Evolutionary conservation across 2,888 invertebrate genomes (phyloP), one percentile per base, ranked within the genome.

Genomic region (Cataglyphis livida): DNA sequence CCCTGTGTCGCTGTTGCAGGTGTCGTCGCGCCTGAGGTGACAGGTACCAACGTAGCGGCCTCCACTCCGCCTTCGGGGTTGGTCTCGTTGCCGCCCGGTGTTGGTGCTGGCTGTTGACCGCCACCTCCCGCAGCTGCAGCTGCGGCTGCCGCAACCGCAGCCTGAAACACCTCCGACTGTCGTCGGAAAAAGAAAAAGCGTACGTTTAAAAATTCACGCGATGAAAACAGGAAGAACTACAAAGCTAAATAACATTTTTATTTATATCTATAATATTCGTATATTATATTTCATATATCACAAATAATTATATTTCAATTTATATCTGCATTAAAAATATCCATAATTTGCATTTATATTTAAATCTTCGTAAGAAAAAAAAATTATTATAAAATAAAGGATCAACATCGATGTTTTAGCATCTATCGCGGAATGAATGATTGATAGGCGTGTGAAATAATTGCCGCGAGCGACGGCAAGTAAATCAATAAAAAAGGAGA

Each of bases 111-210:
- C 32, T 92, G 92, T 4, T 89, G 90, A 76, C 92, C 88, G 94
- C 95, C 78, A 94, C 95, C 89, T 93, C 95, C 89, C 93, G 92
- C 91, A 57, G 90, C 95, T 88, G 95, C 95, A 70, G 92, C 93
- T 81, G 92, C 93, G 84, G 95, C 95, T 48, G 94, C 94, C 83
- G 94, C 96, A 90, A 95, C 93, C 92, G 95, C 94, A 93, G 95
- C 91, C 95, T 96, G 95, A 95, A 96, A 95, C 95, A 96, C 92
- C 95, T 95, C 95, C 95, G 95, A 93, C 96, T 96, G 87, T 94
- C 48, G 83, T 65, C 83, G 76, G 65, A 41, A 83, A 66, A 51
- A 57, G 48, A 32, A 70, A 81, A 61, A 66, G 3, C 48, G 5
- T 9, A 28, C 54, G 12, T 76, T 32, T 75, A 28, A 68, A 21